Base-by-base conservation (phyloP, 1,140 invertebrate species). In the Anastrepha ludens region DNA sequence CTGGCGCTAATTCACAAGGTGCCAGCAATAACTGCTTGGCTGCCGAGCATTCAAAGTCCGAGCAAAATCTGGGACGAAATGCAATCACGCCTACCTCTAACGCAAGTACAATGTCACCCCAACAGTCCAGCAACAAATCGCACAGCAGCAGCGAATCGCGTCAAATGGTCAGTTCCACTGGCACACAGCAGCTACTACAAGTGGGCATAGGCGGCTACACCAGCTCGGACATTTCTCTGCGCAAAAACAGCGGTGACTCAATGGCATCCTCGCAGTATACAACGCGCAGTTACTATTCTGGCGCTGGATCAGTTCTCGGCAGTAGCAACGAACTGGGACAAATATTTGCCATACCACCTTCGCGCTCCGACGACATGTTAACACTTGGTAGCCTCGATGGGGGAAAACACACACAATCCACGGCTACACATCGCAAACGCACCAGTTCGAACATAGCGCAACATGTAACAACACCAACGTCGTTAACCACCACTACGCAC, bases 1-100 rank as follows among this genome's bases (percentile, higher is more conserved):
- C 97, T 0, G 96, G 96, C n/a, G 94, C 95, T 0, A 90, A 86
- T 41, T 87, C 87, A 0, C 85, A 78, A n/a, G 88, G 85, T n/a
- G 11, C 50, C 39, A 50, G 85, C 17, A 87, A 64, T 41, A 74
- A 2, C 39, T 92, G 90, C 2, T 90, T 95, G n/a, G 95, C 95
- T 44, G 94, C 95, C 1, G 97, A 97, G 90, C 96, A 97, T 89
- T 97, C 97, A 74, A 97, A 97, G 90, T 97, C 97, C 44, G 97
- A 98, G 89, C 97, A 97, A 91, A 96, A 97, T 88, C 90, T 97
- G 5, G 95, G 95, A 64, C 90, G 94, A 20, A 94, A 94, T 64
- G 94, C 87, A 9, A 81, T 89, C 3, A 93, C 91, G 1, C 90
- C 90, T 8, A 87, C 89, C 2, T 88, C 88, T 9, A 62, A 87